These are phyloP conservation scores for Rhagoletis zephyria DNA, from an alignment of 1,140 invertebrate species.

Conservation along the genomic window DNA sequence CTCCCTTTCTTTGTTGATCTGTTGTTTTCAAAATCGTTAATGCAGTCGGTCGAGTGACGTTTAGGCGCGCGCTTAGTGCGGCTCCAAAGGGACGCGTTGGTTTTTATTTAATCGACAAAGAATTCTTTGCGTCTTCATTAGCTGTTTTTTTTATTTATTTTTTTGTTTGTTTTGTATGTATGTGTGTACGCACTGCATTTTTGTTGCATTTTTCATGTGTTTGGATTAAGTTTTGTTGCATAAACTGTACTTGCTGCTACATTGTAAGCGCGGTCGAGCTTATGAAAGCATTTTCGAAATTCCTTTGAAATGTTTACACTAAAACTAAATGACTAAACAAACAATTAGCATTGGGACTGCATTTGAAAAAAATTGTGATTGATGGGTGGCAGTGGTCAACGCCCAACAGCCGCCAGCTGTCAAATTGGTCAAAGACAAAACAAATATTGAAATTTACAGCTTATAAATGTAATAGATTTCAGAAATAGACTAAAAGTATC, in stretches of 20 bases:
- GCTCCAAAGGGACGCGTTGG: conserved; percentile 16
- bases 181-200: not conserved
- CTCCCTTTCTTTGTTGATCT: not conserved
- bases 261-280: not conserved
- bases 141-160: not conserved
- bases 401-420: not conserved
- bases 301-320: too few species aligned
- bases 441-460: not conserved
- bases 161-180: not conserved
- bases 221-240: not conserved
- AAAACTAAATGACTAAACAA: too few species aligned
- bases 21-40: conserved; percentile 1
- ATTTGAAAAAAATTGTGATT: not conserved
- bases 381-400: not conserved
- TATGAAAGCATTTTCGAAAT: not conserved
- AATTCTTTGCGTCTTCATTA: conserved; percentile 11
- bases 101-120: conserved; percentile 20
- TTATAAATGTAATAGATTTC: not conserved
- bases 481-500: not conserved
- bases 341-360: too few species aligned
- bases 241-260: not conserved
- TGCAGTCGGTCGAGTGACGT: not conserved
- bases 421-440: not conserved
- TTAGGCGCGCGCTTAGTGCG: not conserved
- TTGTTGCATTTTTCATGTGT: not conserved